Evolutionary conservation across 2,888 invertebrate species (phyloP).

Genomic region (Cosmopolites sordidus): DNA sequence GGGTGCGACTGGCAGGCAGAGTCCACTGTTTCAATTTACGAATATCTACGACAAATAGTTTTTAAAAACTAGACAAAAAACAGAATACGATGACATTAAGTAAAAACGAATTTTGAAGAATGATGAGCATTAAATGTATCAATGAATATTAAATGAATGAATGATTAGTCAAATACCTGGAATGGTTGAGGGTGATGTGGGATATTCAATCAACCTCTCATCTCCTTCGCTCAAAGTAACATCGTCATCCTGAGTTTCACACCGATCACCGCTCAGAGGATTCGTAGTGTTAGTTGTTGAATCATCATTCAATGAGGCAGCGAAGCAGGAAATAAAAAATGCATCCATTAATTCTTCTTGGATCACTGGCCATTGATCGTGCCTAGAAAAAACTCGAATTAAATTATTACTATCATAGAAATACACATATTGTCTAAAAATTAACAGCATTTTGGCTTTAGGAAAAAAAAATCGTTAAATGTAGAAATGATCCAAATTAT

Average conservation of each 20-base stretch:
- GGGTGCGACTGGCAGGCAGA: slow-evolving; percentile 54
- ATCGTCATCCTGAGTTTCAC: slow-evolving; percentile 26
- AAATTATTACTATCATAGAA: neutral
- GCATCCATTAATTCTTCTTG: slow-evolving; percentile 55
- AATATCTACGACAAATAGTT: slow-evolving; percentile 29
- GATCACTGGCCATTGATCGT: slow-evolving; percentile 72
- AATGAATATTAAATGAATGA: no score
- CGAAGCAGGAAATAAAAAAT: slow-evolving; percentile 26
- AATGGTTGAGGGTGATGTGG: slow-evolving; percentile 27
- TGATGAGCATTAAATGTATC: no score
- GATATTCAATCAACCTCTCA: slow-evolving; percentile 27
- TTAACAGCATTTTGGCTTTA: no score
- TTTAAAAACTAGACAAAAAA: no score
- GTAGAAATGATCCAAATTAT: no score
- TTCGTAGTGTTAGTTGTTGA: slow-evolving; percentile 14
- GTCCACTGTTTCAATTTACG: slow-evolving; percentile 46
- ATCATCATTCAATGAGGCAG: slow-evolving; percentile 22
- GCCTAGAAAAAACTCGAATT: slow-evolving; percentile 46
- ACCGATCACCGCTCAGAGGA: slow-evolving; percentile 18
- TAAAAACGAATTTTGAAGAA: no score
- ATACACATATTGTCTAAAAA: slow-evolving; percentile 1
- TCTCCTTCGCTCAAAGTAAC: slow-evolving; percentile 27
- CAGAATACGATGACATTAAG: no score
- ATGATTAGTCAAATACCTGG: slow-evolving; percentile 30
- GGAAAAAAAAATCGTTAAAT: no score